Conservation (phyloP, 2,113 vertebrate species). For the Corythaeola cristata region DNA sequence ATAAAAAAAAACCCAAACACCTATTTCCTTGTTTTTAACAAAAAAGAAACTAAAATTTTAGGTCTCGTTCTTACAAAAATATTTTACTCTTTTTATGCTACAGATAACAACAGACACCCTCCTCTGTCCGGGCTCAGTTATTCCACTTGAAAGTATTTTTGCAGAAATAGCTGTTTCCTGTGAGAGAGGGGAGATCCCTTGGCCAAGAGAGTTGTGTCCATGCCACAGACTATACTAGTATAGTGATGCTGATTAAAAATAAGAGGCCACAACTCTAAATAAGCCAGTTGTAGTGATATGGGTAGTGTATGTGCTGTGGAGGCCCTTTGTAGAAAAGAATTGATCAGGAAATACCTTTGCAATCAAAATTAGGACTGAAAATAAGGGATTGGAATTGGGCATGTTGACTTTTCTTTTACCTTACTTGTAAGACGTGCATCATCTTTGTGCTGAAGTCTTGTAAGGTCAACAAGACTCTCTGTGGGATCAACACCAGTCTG, state of each 20-base stretch:
- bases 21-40: not conserved
- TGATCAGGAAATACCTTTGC: not conserved
- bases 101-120: not conserved
- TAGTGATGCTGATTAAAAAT: not conserved
- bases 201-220: not conserved
- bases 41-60: not conserved
- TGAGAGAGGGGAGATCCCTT: not conserved
- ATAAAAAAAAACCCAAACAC: not conserved
- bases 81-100: not conserved
- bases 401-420: fast-evolving
- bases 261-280: not conserved
- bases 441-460: not conserved
- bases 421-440: not conserved
- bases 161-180: not conserved
- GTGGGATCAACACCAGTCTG: not conserved
- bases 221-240: not conserved
- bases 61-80: not conserved
- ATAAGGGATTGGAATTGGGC: not conserved
- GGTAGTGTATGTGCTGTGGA: not conserved
- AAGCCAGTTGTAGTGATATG: not conserved
- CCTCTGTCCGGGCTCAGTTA: not conserved
- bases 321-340: not conserved
- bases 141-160: not conserved
- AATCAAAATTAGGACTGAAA: not conserved
- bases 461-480: not conserved